These are phyloP conservation scores for Nibea coibor DNA, from an alignment of 2,113 vertebrate genomes.

Conservation along the genomic window DNA sequence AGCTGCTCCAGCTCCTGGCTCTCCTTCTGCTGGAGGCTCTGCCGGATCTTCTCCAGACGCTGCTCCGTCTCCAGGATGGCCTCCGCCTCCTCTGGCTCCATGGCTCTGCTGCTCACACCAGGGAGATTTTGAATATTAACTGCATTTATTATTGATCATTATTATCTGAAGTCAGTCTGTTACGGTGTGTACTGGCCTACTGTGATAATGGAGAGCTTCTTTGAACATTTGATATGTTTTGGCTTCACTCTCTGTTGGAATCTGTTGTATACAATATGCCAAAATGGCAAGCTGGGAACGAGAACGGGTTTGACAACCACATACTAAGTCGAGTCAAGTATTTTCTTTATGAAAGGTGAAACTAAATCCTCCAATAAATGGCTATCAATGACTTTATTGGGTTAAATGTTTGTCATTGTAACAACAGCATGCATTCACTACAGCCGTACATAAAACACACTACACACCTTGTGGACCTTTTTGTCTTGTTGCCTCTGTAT, in stretches of 20 bases:
- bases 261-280: too few species aligned
- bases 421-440: not conserved
- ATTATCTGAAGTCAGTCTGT: not conserved
- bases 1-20: constrained; percentile 80
- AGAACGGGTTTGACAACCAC: too few species aligned
- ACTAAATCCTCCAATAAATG: not conserved
- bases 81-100: constrained; percentile 61
- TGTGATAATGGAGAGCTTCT: not conserved
- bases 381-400: not conserved
- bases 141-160: not conserved
- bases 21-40: constrained; percentile 78
- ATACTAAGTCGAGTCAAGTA: not conserved
- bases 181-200: not conserved
- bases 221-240: not conserved
- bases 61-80: constrained; percentile 76
- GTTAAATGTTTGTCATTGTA: not conserved
- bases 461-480: constrained; percentile 67
- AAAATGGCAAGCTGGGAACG: too few species aligned
- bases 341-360: not conserved
- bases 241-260: too few species aligned
- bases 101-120: constrained; percentile 22
- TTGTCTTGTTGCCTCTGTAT: constrained; percentile 54
- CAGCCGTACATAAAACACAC: not conserved
- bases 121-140: not conserved
- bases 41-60: constrained; percentile 84